These are phyloP conservation scores for Montipora sp. DNA, from an alignment of 64 coral and sea anemone species.

Conservation along the genomic window DNA sequence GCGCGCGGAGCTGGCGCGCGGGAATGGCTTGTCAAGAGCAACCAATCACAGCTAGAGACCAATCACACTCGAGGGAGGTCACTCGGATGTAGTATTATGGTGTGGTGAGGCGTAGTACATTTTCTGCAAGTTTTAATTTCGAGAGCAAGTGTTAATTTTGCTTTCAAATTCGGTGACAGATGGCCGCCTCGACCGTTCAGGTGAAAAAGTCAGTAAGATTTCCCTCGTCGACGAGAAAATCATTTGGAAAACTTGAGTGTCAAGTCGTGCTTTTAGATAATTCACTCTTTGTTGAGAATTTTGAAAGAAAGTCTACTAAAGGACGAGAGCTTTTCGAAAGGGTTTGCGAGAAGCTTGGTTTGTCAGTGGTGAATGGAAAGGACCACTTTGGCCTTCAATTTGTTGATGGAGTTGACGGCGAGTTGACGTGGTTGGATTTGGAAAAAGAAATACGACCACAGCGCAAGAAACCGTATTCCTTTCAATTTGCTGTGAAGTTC, in stretches of 20 bases:
- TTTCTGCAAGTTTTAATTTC: neutral
- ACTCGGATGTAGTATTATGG: neutral
- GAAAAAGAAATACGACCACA: constrained; percentile 66
- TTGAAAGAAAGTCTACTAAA: constrained; percentile 84
- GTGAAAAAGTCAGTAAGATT: constrained; percentile 26
- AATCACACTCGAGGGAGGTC: no score
- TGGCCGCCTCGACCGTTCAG: neutral
- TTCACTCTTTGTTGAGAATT: constrained; percentile 60
- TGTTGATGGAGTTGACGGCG: constrained; percentile 79
- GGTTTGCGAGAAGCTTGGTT: constrained; percentile 65
- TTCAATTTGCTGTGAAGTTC: constrained; percentile 94
- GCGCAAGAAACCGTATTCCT: constrained; percentile 82
- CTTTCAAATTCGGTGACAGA: neutral
- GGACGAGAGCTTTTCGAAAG: constrained; percentile 77
- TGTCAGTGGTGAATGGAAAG: constrained; percentile 49
- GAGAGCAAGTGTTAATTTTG: neutral
- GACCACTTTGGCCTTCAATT: constrained; percentile 85
- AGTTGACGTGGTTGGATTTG: constrained; percentile 86
- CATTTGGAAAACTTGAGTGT: constrained; percentile 61
- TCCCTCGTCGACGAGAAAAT: neutral
- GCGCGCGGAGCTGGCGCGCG: no score
- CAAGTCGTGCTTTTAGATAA: constrained; percentile 92
- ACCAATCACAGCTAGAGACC: no score
- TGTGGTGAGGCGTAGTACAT: neutral
- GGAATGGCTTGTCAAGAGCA: no score